These are phyloP conservation scores for Diloba caeruleocephala DNA, from an alignment of 2,888 invertebrate genomes.

Conservation along the genomic window DNA sequence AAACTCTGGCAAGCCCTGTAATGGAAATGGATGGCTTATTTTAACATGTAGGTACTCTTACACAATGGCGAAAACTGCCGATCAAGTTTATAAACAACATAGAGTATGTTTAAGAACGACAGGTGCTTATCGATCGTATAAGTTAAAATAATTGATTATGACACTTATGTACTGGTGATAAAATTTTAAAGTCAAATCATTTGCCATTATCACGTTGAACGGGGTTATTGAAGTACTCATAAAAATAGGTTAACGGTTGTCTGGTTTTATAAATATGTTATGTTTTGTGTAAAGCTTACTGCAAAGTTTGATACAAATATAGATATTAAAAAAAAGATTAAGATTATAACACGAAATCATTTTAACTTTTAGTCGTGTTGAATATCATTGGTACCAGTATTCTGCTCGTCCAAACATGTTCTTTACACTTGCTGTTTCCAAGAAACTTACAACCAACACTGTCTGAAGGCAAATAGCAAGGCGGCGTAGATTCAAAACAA, in stretches of 20 bases:
- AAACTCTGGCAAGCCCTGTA: neutral
- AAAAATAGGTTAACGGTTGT: too few species aligned
- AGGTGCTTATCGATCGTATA: conserved; percentile 31
- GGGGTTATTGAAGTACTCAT: neutral
- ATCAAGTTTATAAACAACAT: conserved; percentile 38
- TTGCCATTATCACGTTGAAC: conserved; percentile 3
- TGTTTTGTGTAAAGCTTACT: too few species aligned
- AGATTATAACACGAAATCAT: too few species aligned
- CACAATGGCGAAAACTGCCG: conserved; percentile 21
- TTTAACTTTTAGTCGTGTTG: too few species aligned
- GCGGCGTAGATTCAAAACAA: conserved; percentile 39
- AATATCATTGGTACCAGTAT: conserved; percentile 3
- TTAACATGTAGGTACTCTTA: conserved; percentile 11
- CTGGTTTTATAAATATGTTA: too few species aligned
- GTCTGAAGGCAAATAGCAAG: conserved; percentile 19
- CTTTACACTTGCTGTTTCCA: conserved; percentile 14
- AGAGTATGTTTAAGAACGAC: conserved; percentile 16
- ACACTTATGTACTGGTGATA: conserved; percentile 11
- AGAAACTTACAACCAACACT: conserved; percentile 41
- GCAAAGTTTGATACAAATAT: too few species aligned
- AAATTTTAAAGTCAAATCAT: conserved; percentile 24
- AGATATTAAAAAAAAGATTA: too few species aligned
- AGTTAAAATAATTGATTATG: conserved; percentile 30
- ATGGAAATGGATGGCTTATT: conserved; percentile 21
- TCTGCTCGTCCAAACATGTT: conserved; percentile 4